Base-by-base conservation (phyloP, 1,140 invertebrate species). In the Liolophura sinensis region DNA sequence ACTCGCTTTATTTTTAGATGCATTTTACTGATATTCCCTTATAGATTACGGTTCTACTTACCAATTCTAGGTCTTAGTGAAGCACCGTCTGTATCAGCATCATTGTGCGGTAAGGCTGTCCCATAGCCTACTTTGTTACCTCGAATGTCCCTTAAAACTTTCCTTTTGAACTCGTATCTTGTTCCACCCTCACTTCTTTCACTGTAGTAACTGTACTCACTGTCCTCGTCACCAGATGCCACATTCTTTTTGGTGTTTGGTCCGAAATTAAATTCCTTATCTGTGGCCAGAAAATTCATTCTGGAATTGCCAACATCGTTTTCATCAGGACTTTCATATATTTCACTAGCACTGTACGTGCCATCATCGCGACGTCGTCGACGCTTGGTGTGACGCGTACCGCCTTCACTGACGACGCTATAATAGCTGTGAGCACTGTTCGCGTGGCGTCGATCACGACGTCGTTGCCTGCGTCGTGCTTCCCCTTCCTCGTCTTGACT, bases 71-170 rank as follows among this genome's bases (percentile, higher is more conserved):
- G 31, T 9, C 31, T 40, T 40, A 40, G 31, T 40, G 31, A 40
- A 40, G 31, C 31, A 40, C 31, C 31, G 31, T 40, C 31, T 5
- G 31, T 40, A 40, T 40, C 31, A 40, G 31, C 31, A 40, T 40
- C 31, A 40, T 40, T 40, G 9, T 40, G 31, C 31, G 31, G 31
- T 40, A 40, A 40, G 31, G 31, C 31, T 3, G 31, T 65, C 1
- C 71, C 75, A 58, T 78, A 71, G 14, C 78, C 78, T 58, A 80
- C 68, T 40, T 78, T 67, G 15, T 77, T 80, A n/a, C 78, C 78
- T 22, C 76, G 58, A n/a, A 59, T 66, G 60, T 77, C 77, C n/a
- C 75, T 49, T 20, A 80, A 64, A 51, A 71, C 62, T 61, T 78
- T 75, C 58, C 62, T 55, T 61, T 69, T 73, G 3, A 64, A 68